A percentile compares a stretch with the other conserved stretches of the same genome.
Evolutionary conservation across 2,888 invertebrate species (phyloP).

Genomic region (Physocephala rufipes): DNA sequence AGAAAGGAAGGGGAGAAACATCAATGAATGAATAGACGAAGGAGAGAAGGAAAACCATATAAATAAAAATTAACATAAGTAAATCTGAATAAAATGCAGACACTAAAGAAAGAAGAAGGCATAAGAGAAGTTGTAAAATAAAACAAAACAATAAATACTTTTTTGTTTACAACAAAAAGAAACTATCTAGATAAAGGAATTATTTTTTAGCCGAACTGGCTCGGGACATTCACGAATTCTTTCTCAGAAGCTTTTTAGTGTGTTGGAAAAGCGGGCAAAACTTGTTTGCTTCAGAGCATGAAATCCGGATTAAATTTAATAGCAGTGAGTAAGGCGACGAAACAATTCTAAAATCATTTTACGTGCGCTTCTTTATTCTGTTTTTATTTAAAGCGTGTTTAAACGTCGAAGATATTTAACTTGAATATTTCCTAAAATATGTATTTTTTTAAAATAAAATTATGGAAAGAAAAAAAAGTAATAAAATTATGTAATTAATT

Average conservation of each 20-base stretch:
- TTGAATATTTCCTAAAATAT: too few relatives aligned
- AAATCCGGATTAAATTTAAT: slow-evolving; percentile 24
- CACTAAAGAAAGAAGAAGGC: neutral
- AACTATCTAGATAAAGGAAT: neutral
- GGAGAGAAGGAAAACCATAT: slow-evolving; percentile 5
- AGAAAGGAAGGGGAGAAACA: slow-evolving; percentile 2
- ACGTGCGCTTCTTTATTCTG: too few relatives aligned
- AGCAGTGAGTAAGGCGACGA: neutral
- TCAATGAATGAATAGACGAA: neutral
- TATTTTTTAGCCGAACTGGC: too few relatives aligned
- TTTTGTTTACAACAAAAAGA: too few relatives aligned
- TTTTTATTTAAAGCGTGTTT: too few relatives aligned
- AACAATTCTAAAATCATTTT: neutral
- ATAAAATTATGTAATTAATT: too few relatives aligned
- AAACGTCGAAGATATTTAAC: too few relatives aligned
- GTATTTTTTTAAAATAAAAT: too few relatives aligned
- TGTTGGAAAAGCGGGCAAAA: neutral
- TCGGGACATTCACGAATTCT: too few relatives aligned
- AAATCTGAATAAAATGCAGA: slow-evolving; percentile 4
- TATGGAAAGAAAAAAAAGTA: too few relatives aligned
- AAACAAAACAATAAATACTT: neutral
- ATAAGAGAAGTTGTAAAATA: neutral
- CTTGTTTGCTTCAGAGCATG: slow-evolving; percentile 7
- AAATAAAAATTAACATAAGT: slow-evolving; percentile 7
- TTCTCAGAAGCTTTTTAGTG: slow-evolving; percentile 16